Conservation (phyloP, 2,888 invertebrate species). For the Diplazon laetatorius region DNA sequence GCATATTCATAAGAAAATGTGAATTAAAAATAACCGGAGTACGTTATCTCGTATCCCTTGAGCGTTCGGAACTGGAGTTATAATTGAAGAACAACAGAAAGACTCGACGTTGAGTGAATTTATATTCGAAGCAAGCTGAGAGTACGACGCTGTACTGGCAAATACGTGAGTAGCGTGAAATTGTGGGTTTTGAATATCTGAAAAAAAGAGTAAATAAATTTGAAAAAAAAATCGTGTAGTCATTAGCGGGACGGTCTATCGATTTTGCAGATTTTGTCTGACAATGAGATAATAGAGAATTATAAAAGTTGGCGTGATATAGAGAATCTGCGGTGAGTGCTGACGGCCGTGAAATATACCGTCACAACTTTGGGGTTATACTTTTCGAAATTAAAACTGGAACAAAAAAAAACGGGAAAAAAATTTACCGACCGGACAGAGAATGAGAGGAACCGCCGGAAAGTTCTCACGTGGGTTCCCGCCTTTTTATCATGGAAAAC, state of each 20-base stretch:
- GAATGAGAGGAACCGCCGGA: conserved; percentile 33
- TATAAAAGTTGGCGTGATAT: conserved; percentile 52
- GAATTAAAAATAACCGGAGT: not conserved
- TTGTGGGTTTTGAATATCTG: conserved; percentile 1
- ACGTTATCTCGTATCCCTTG: conserved; percentile 1
- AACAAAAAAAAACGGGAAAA: conserved; percentile 24
- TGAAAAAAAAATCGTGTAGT: conserved; percentile 13
- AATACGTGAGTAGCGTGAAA: not conserved
- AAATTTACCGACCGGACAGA: conserved; percentile 35
- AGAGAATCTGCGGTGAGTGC: conserved; percentile 43
- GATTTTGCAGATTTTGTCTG: conserved; percentile 11
- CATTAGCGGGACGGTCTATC: conserved; percentile 36
- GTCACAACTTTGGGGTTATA: conserved; percentile 41
- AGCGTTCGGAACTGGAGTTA: conserved; percentile 19
- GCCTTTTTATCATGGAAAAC: conserved; percentile 36
- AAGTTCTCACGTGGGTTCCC: conserved; percentile 42
- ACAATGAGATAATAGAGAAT: conserved; percentile 35
- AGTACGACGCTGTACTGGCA: not conserved
- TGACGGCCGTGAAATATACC: conserved; percentile 45
- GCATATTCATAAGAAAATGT: not conserved
- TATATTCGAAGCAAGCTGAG: not conserved
- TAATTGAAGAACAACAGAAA: conserved; percentile 45
- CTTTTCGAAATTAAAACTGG: conserved; percentile 18
- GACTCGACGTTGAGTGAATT: conserved; percentile 29
- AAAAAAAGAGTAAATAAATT: too few relatives aligned